phyloP scores from a whole-genome alignment of 2,888 invertebrate genomes.

The Spilarctia lutea region DNA sequence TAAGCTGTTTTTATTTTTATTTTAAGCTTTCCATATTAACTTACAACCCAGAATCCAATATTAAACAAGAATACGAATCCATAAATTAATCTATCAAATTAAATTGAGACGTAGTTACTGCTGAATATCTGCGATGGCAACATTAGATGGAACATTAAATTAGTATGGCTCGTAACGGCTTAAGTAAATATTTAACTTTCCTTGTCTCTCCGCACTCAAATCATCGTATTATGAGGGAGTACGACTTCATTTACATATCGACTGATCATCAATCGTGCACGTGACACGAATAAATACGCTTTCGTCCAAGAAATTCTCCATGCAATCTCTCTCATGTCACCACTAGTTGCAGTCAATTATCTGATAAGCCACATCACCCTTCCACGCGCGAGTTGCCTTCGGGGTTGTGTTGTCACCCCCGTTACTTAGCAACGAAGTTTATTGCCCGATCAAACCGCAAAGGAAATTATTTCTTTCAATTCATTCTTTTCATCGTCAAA shows the following conservation, averaged over 20 bases:
- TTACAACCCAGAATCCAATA: background rate
- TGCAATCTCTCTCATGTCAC: constrained; percentile 62
- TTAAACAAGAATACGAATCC: background rate
- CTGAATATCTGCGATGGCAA: background rate
- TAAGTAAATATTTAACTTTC: constrained; percentile 21
- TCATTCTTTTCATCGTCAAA: constrained; percentile 58
- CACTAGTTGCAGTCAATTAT: constrained; percentile 77
- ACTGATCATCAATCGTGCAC: constrained; percentile 52
- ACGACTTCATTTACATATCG: constrained; percentile 49
- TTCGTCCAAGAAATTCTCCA: constrained; percentile 44
- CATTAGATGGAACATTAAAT: constrained; percentile 8
- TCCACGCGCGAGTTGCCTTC: constrained; percentile 43
- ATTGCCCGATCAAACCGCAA: constrained; percentile 61
- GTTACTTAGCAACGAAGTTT: constrained; percentile 62
- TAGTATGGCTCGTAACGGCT: constrained; percentile 4
- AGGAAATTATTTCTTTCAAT: constrained; percentile 67
- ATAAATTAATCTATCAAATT: background rate
- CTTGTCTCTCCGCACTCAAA: constrained; percentile 22
- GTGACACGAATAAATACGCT: constrained; percentile 48
- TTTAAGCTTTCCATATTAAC: background rate
- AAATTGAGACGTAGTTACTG: background rate
- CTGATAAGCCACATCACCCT: constrained; percentile 74
- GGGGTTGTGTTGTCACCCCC: constrained; percentile 53
- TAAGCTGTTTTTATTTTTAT: background rate
- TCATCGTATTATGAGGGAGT: constrained; percentile 38